phyloP scores from a whole-genome alignment of 2,888 invertebrate genomes.

The Portevinia maculata region DNA sequence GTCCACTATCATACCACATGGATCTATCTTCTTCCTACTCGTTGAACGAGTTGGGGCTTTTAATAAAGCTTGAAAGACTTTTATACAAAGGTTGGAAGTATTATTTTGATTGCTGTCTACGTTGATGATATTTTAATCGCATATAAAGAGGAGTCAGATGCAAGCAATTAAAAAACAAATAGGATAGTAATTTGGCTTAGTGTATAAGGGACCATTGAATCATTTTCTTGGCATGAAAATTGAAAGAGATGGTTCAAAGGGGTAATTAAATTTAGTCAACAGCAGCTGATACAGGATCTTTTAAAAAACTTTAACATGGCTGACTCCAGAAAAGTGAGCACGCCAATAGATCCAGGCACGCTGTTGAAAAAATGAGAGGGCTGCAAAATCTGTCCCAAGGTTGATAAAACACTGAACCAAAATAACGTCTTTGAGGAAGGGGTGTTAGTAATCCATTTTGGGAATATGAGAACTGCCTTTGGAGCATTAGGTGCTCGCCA shows the following conservation, averaged over 20 bases:
- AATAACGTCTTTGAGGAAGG: no score
- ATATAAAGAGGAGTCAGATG: background rate
- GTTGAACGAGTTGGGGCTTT: no score
- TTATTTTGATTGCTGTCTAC: conserved; percentile 3
- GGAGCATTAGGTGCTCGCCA: no score
- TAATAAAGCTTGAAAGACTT: conserved; percentile 4
- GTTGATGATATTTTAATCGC: conserved; percentile 16
- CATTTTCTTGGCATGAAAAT: no score
- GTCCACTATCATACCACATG: no score
- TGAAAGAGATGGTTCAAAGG: conserved; percentile 9
- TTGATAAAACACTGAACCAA: conserved; percentile 12
- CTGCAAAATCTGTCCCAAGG: background rate
- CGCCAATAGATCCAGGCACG: conserved; percentile 7
- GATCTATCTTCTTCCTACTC: background rate
- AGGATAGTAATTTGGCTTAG: background rate
- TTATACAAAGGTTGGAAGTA: background rate
- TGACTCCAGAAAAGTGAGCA: conserved; percentile 3
- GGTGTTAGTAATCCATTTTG: no score
- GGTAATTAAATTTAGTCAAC: background rate
- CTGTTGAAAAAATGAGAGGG: conserved; percentile 4
- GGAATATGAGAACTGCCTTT: no score
- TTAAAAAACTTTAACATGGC: background rate
- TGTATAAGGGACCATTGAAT: no score
- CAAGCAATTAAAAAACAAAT: conserved; percentile 9
- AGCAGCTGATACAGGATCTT: background rate